Evolutionary conservation across 2,888 invertebrate genomes (phyloP), one percentile per base, ranked within the genome.

Genomic region (Salticus scenicus): DNA sequence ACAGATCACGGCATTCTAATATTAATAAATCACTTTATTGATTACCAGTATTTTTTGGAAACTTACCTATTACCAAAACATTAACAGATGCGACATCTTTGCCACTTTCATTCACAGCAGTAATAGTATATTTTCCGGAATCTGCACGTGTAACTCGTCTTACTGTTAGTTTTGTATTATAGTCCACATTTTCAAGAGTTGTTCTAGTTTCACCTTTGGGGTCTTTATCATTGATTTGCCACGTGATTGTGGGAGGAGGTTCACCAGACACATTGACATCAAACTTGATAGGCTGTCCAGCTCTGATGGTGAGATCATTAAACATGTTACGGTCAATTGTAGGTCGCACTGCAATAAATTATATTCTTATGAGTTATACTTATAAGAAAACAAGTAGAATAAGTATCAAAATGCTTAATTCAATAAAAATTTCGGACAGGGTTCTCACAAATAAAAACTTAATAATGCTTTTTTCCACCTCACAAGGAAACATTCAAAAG

Each of bases 211-310:
- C 85, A 33, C 75, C 63, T 33, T 93, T 93, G 71, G 98, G 92
- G 20, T 95, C 95, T 91, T 95, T 94, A 89, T 96, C 96, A 89
- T 95, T 95, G 90, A 95, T 95, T 90, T 96, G 94, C 98, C 98
- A 99, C 90, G 96, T 96, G 28, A 97, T 96, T 84, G 94, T 95
- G 70, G 99, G 99, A 79, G 97, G 95, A 0, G 99, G 99, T 91
- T 99, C 98, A 81, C 99, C 99, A 90, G 94, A 95, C 80, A 99
- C 96, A 87, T 95, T 95, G 0, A 97, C 98, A 90, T 98, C 97
- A 90, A 98, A 94, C 92, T 98, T 98, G 88, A 99, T 94, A 27
- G 97, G 94, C 28, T 97, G 95, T 57, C 99, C 98, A 66, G 97
- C 96, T 47, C 98, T 98, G 78, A 99, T 92, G 0, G 96, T 96